Percentiles rank a stretch among this genome's conserved stretches.
Evolutionary conservation across 2,888 invertebrate genomes (phyloP).

Genomic region (Drosophila anomelani): DNA sequence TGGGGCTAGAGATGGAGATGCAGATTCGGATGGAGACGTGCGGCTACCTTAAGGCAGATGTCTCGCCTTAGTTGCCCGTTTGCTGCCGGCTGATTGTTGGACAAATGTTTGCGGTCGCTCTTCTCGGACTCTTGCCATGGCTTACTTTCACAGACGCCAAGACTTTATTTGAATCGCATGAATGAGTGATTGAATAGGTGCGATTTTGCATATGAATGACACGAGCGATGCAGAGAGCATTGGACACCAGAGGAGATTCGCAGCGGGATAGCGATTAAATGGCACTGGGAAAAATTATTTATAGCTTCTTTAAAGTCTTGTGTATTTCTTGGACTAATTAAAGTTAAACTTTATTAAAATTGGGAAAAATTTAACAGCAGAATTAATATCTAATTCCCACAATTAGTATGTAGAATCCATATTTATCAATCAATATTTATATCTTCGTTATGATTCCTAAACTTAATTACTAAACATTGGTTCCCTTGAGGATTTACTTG

Average conservation of each 20-base stretch:
- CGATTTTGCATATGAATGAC: slow-evolving; percentile 37
- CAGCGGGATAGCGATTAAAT: background rate
- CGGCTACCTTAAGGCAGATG: slow-evolving; percentile 19
- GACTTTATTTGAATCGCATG: slow-evolving; percentile 37
- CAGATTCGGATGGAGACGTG: slow-evolving; percentile 2
- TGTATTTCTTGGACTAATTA: too few species aligned
- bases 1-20: background rate
- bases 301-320: background rate
- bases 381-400: too few species aligned
- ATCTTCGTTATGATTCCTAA: too few species aligned
- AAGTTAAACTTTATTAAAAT: too few species aligned
- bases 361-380: too few species aligned
- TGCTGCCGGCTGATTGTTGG: slow-evolving; percentile 28
- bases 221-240: slow-evolving; percentile 9
- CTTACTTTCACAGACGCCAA: slow-evolving; percentile 41
- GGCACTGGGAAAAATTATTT: background rate
- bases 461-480: too few species aligned
- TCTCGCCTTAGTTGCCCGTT: slow-evolving; percentile 35
- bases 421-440: too few species aligned
- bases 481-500: too few species aligned
- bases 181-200: slow-evolving; percentile 33
- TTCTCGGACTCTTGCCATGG: slow-evolving; percentile 59
- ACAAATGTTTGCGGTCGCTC: slow-evolving; percentile 58
- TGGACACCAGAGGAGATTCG: background rate
- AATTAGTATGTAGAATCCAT: too few species aligned